Percentiles rank a stretch among this genome's conserved stretches.
These are phyloP conservation scores for Folsomia candida DNA, from an alignment of 2,888 invertebrate species.

Conservation along the genomic window DNA sequence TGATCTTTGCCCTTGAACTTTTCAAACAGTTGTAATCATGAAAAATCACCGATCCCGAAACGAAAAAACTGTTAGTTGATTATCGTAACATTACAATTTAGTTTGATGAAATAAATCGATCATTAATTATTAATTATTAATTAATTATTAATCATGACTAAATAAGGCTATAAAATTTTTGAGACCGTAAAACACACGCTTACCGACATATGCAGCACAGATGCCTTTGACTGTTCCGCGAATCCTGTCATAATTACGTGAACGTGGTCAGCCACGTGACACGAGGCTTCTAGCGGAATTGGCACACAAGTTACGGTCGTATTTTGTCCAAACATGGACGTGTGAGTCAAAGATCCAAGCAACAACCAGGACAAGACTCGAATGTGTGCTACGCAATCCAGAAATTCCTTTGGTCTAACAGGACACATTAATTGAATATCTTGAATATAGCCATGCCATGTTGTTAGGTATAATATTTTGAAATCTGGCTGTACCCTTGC, in stretches of 20 bases:
- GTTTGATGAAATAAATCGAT: too few relatives aligned
- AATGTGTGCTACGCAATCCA: constrained; percentile 93
- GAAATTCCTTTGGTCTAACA: constrained; percentile 81
- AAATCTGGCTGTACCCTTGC: constrained; percentile 76
- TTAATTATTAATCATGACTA: too few relatives aligned
- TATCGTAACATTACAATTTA: too few relatives aligned
- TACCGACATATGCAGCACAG: constrained; percentile 91
- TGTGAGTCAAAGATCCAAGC: constrained; percentile 89
- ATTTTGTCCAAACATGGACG: constrained; percentile 64
- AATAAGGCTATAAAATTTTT: too few relatives aligned
- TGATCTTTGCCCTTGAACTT: too few relatives aligned
- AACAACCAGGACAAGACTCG: constrained; percentile 92
- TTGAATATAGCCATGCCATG: neutral
- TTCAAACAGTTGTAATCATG: too few relatives aligned
- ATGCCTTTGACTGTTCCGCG: constrained; percentile 90
- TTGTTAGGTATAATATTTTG: constrained; percentile 1
- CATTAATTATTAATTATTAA: too few relatives aligned
- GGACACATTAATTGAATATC: neutral
- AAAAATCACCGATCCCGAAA: too few relatives aligned
- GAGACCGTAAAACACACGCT: too few relatives aligned
- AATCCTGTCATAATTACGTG: constrained; percentile 95
- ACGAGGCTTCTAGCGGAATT: constrained; percentile 91
- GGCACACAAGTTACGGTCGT: constrained; percentile 68
- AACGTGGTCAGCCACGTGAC: constrained; percentile 95
- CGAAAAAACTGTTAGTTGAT: too few relatives aligned